These are phyloP conservation scores for Drosophila sp. DNA, from an alignment of 1,140 invertebrate species.

Conservation along the genomic window DNA sequence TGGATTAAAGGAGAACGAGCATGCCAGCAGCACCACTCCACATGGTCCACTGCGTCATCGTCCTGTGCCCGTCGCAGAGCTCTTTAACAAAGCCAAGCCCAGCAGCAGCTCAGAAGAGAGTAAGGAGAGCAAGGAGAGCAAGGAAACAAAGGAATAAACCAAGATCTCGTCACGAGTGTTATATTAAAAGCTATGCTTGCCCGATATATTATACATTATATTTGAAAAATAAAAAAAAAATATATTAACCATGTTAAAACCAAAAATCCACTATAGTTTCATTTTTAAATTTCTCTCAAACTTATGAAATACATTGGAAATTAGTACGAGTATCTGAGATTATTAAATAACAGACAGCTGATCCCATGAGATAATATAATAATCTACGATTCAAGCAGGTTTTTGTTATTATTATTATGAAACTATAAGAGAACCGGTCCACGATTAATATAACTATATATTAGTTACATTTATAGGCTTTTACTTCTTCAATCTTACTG, in stretches of 20 bases:
- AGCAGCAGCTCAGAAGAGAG: conserved; percentile 42
- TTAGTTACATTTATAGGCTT: too few relatives aligned
- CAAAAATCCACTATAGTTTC: background rate
- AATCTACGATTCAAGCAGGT: too few relatives aligned
- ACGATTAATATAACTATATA: too few relatives aligned
- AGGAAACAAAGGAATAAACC: conserved; percentile 11
- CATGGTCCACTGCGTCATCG: conserved; percentile 46
- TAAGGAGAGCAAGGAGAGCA: conserved; percentile 50
- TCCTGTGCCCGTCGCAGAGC: conserved; percentile 59
- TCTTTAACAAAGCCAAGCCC: conserved; percentile 54
- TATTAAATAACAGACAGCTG: too few relatives aligned
- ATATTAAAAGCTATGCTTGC: conserved; percentile 1
- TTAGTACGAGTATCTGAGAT: too few relatives aligned
- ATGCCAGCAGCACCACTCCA: conserved; percentile 8
- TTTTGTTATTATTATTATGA: too few relatives aligned
- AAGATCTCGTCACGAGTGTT: conserved; percentile 6
- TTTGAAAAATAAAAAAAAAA: conserved; percentile 46
- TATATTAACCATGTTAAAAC: conserved; percentile 18
- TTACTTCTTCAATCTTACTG: too few relatives aligned
- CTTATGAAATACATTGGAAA: background rate
- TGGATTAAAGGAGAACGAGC: background rate
- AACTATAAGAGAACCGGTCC: too few relatives aligned
- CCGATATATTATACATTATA: conserved; percentile 46
- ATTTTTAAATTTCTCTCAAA: background rate
- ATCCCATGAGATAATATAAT: too few relatives aligned